Conservation (phyloP, 1,140 invertebrate species). For the Thaumatotibia leucotreta region DNA sequence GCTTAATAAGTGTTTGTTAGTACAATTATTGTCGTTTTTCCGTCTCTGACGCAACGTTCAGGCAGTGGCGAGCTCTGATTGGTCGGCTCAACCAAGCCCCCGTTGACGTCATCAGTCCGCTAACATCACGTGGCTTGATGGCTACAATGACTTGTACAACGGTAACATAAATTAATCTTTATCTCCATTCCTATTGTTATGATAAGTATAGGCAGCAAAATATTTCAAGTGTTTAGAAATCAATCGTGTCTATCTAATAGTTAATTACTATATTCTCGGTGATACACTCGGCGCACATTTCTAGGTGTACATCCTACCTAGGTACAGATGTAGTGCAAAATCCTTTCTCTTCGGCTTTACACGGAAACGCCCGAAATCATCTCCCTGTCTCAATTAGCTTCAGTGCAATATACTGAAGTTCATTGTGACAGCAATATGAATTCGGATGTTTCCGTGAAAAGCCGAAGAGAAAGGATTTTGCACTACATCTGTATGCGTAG, state of each 20-base stretch:
- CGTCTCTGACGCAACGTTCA: slow-evolving; percentile 35
- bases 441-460: no score
- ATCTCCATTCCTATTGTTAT: slow-evolving; percentile 1
- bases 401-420: no score
- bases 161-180: not conserved
- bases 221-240: not conserved
- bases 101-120: slow-evolving; percentile 42
- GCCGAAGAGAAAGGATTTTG: no score
- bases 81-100: slow-evolving; percentile 53
- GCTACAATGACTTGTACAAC: slow-evolving; percentile 24
- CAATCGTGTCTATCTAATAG: not conserved
- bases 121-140: slow-evolving; percentile 23
- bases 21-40: slow-evolving; percentile 24
- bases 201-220: not conserved
- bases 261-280: no score
- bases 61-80: slow-evolving; percentile 46
- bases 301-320: no score
- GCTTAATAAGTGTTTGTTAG: slow-evolving; percentile 21
- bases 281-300: no score
- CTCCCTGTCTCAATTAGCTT: no score
- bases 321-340: no score
- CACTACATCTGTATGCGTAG: no score
- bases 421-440: no score
- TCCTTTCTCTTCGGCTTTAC: no score
- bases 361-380: no score